Percentiles rank a stretch among this genome's conserved stretches.
Conservation (phyloP, 2,113 vertebrate species). For the Asarcornis scutulata region DNA sequence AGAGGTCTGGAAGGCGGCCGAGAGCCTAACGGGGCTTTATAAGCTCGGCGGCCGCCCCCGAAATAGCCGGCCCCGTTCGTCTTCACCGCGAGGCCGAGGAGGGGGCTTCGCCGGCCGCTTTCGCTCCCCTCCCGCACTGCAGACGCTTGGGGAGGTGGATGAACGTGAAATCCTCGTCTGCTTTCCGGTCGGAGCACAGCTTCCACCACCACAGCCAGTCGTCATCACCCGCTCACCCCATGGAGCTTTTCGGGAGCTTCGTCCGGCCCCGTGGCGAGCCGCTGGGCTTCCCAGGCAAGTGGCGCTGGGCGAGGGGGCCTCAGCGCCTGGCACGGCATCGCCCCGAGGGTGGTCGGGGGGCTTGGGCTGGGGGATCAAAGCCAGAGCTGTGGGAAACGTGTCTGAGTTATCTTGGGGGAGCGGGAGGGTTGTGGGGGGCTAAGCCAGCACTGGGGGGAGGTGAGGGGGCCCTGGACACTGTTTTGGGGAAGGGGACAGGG, state of each 20-base stretch:
- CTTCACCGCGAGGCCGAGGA: background rate
- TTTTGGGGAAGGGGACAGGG: background rate
- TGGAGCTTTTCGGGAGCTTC: slow-evolving; percentile 96
- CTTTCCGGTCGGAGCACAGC: slow-evolving; percentile 85
- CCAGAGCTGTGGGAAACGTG: background rate
- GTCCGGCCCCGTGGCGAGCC: slow-evolving; percentile 83
- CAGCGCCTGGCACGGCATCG: too few species aligned
- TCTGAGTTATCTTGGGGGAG: background rate
- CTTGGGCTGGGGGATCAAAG: background rate
- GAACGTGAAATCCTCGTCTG: slow-evolving; percentile 73
- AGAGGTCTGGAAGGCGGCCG: slow-evolving; percentile 73
- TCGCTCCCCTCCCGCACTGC: background rate
- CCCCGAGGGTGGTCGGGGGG: background rate
- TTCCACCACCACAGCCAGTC: slow-evolving; percentile 81
- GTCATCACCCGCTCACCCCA: slow-evolving; percentile 69
- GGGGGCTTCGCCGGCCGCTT: background rate
- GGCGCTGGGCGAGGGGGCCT: too few species aligned
- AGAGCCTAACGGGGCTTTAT: slow-evolving; percentile 71
- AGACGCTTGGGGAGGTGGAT: background rate
- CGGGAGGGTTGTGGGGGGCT: too few species aligned
- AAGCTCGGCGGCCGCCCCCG: slow-evolving; percentile 18
- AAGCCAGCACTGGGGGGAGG: too few species aligned
- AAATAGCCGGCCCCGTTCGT: background rate
- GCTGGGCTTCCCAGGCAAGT: slow-evolving; percentile 82
- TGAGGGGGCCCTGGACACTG: too few species aligned